Evolutionary conservation across 2,888 invertebrate species (phyloP).

Genomic region (Ormyrus rosae): DNA sequence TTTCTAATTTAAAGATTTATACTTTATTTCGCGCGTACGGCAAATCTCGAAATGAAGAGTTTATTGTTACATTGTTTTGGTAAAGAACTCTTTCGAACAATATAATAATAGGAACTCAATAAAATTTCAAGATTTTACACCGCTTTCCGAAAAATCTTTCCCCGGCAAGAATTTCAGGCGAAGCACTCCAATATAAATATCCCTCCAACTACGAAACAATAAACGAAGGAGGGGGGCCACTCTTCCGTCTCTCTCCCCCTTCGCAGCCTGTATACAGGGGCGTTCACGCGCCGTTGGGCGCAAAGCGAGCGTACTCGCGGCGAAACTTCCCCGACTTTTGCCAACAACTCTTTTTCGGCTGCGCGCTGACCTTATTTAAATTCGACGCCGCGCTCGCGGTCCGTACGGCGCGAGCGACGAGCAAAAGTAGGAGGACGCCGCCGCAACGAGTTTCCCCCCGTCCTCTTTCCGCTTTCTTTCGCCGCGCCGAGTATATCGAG

Average conservation of each 20-base stretch:
- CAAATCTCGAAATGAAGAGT: not conserved
- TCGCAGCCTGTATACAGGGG: not conserved
- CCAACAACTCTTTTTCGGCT: not conserved
- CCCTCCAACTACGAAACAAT: conserved; percentile 44
- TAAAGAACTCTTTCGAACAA: not conserved
- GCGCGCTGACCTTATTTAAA: conserved; percentile 34
- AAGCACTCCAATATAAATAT: conserved; percentile 8
- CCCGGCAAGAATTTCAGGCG: not conserved
- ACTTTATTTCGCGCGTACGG: no score
- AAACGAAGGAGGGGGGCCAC: conserved; percentile 1
- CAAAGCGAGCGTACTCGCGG: conserved; percentile 36
- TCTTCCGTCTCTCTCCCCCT: not conserved
- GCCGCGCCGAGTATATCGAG: no score
- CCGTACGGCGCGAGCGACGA: conserved; percentile 2
- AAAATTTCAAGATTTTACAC: not conserved
- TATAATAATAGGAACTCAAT: not conserved
- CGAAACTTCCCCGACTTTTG: conserved; percentile 1
- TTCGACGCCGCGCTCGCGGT: not conserved
- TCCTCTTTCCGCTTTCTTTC: no score
- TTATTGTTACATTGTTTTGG: not conserved
- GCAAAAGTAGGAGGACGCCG: not conserved
- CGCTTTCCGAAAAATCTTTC: not conserved
- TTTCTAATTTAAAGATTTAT: no score
- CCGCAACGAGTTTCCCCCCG: no score
- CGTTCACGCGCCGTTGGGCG: conserved; percentile 47